These are phyloP conservation scores for Copidosoma aretas DNA, from an alignment of 2,888 invertebrate species.

Conservation along the genomic window DNA sequence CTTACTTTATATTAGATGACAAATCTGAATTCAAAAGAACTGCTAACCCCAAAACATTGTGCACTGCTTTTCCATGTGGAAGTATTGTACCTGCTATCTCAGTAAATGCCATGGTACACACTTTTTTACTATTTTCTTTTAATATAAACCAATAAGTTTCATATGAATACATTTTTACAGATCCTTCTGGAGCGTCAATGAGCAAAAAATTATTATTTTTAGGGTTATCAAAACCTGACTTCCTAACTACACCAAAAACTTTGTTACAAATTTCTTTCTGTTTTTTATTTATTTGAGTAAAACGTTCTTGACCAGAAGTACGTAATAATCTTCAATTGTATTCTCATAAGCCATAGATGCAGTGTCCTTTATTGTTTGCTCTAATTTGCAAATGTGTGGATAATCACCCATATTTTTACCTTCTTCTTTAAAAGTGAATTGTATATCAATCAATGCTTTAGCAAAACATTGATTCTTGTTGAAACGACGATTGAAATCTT, in stretches of 20 bases:
- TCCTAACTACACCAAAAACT: conserved; percentile 10
- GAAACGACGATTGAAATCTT: conserved; percentile 28
- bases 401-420: too few relatives aligned
- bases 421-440: too few relatives aligned
- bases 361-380: too few relatives aligned
- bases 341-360: not conserved
- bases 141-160: conserved; percentile 40
- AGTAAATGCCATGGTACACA: conserved; percentile 35
- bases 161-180: conserved; percentile 60
- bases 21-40: conserved; percentile 22
- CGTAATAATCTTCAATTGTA: not conserved
- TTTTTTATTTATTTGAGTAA: conserved; percentile 24
- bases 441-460: conserved; percentile 5
- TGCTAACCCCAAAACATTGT: conserved; percentile 1
- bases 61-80: conserved; percentile 10
- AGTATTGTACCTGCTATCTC: conserved; percentile 36
- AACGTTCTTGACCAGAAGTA: not conserved
- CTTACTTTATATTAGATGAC: conserved; percentile 21
- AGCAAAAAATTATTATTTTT: conserved; percentile 25
- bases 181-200: conserved; percentile 60
- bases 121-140: conserved; percentile 1
- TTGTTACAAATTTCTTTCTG: conserved; percentile 25
- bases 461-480: not conserved
- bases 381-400: too few relatives aligned
- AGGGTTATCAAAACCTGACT: not conserved